These are phyloP conservation scores for Rhynchotus rufescens DNA, from an alignment of 2,797 vertebrate species.

Conservation along the genomic window DNA sequence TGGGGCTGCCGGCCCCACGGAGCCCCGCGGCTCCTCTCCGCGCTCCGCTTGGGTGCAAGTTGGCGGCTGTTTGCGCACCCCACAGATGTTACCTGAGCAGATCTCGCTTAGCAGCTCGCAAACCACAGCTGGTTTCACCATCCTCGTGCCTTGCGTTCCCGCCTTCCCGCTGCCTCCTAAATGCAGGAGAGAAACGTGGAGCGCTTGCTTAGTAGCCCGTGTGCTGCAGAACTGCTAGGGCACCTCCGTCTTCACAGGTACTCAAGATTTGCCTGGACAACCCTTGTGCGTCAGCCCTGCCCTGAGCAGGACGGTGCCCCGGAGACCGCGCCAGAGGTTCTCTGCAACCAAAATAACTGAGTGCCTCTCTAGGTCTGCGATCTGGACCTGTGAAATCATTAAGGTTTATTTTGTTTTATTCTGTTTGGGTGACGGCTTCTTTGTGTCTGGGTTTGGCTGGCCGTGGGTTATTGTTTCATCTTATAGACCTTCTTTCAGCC, in stretches of 20 bases:
- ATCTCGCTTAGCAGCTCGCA: accelerated
- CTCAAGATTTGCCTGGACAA: neutral
- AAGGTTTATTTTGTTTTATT: neutral
- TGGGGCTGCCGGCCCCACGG: accelerated
- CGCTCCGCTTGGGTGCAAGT: no score
- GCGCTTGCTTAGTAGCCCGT: neutral
- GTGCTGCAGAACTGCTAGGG: neutral
- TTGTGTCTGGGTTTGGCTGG: neutral
- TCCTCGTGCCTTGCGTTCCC: neutral
- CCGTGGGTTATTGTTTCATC: neutral
- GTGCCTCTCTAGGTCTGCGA: neutral
- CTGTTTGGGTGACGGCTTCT: neutral
- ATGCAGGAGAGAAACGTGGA: accelerated
- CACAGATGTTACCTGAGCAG: neutral
- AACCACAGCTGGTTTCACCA: neutral
- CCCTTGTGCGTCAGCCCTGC: neutral
- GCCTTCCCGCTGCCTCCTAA: neutral
- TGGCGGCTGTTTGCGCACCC: neutral
- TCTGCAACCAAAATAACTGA: neutral
- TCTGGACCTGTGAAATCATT: neutral
- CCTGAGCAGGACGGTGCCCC: neutral
- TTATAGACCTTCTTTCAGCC: neutral
- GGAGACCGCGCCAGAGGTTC: neutral
- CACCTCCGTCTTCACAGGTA: neutral
- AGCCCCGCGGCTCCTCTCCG: accelerated